phyloP scores from a whole-genome alignment of 1,140 invertebrate genomes.

The Scaptomyza montana region DNA sequence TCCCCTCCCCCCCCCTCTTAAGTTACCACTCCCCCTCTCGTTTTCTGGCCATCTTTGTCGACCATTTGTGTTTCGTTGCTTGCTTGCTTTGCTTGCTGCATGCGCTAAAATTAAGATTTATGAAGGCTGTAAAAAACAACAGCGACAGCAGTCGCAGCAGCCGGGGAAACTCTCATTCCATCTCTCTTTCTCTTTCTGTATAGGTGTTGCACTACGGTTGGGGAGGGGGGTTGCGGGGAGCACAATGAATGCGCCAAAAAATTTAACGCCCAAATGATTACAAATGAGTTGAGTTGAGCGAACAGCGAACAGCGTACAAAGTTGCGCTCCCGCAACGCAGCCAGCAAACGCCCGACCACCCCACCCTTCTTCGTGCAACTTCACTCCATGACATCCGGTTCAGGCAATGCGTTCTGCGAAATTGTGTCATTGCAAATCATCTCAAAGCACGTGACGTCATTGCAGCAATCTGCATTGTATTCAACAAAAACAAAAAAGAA shows the following conservation, averaged over 20 bases:
- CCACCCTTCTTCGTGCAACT: too few species aligned
- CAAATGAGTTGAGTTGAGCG: conserved; percentile 55
- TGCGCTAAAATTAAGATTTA: conserved; percentile 80
- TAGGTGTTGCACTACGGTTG: background rate
- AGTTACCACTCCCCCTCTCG: background rate
- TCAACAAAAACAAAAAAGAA: background rate
- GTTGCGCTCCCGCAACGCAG: conserved; percentile 29
- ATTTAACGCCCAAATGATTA: conserved; percentile 79
- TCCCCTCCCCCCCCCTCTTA: background rate
- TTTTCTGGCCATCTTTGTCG: conserved; percentile 20
- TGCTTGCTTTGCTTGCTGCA: conserved; percentile 62
- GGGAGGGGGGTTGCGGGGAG: conserved; percentile 4
- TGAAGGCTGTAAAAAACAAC: conserved; percentile 80
- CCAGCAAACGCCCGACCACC: too few species aligned
- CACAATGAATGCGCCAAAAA: conserved; percentile 74
- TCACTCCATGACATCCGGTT: background rate
- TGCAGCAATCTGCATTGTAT: conserved; percentile 45
- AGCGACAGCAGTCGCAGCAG: conserved; percentile 51
- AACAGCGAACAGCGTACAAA: conserved; percentile 27
- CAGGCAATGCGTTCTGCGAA: conserved; percentile 30
- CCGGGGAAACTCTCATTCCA: background rate
- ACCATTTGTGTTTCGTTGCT: conserved; percentile 34
- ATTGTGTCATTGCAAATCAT: conserved; percentile 55
- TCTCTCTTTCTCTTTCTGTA: background rate
- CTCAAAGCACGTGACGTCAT: conserved; percentile 50